Evolutionary conservation across 2,113 vertebrate species (phyloP).

Genomic region (Semicossyphus pulcher): DNA sequence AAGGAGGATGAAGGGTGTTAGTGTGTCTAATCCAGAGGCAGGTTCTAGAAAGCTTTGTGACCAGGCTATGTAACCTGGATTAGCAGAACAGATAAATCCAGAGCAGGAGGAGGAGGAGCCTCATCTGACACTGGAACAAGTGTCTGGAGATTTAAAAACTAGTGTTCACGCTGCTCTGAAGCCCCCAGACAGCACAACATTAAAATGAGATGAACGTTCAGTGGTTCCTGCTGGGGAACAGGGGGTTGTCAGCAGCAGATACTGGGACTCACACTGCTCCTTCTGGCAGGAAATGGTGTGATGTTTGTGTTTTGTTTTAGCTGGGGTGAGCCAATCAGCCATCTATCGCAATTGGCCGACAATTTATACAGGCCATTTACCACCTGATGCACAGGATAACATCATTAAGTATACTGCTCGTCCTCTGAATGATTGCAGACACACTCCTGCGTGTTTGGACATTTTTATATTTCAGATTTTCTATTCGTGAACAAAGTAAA

Average conservation of each 20-base stretch:
- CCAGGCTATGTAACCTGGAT: conserved; percentile 44
- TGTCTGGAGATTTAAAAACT: background rate
- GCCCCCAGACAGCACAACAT: conserved; percentile 13
- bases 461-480: too few species aligned
- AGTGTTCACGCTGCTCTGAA: background rate
- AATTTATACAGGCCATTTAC: conserved; percentile 14
- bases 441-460: too few species aligned
- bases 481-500: too few species aligned
- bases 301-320: conserved; percentile 1
- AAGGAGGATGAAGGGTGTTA: conserved; percentile 57
- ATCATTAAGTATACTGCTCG: background rate
- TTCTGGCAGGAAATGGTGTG: too few species aligned
- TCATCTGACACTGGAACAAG: background rate
- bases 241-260: background rate
- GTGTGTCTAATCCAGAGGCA: conserved; percentile 45
- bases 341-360: too few species aligned
- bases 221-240: background rate
- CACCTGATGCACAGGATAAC: conserved; percentile 2
- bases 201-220: conserved; percentile 32
- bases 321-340: background rate
- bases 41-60: conserved; percentile 30
- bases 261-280: too few species aligned
- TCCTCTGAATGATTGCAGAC: background rate
- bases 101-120: conserved; percentile 24
- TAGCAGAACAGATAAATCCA: conserved; percentile 7